Conservation (phyloP, 2,797 vertebrate species). For the Meriones psammophilus region DNA sequence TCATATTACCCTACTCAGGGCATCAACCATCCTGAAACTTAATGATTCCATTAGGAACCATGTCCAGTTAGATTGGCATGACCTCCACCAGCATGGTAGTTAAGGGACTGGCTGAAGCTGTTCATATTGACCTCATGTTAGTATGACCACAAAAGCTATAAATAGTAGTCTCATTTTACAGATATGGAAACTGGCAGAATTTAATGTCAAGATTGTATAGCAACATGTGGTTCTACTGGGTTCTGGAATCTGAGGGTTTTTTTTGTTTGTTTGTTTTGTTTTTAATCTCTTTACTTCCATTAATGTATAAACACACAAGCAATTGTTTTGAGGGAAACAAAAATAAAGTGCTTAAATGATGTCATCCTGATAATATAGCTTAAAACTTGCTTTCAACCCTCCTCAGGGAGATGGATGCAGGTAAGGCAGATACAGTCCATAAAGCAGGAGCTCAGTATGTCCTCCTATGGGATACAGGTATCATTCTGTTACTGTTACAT, state of each 20-base stretch:
- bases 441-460: background rate
- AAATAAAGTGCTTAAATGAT: conserved; percentile 47
- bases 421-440: background rate
- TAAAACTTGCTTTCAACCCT: background rate
- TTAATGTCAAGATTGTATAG: background rate
- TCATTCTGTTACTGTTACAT: background rate
- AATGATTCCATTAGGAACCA: conserved; percentile 1
- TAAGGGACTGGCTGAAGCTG: background rate
- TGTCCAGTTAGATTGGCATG: background rate
- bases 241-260: background rate
- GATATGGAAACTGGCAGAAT: background rate
- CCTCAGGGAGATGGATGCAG: background rate
- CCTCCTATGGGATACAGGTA: background rate
- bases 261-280: background rate
- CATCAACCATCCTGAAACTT: background rate
- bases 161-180: conserved; percentile 4
- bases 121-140: background rate
- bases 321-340: background rate
- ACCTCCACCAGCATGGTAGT: background rate
- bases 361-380: background rate
- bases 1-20: background rate
- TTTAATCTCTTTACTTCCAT: background rate
- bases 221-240: background rate
- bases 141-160: background rate
- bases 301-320: background rate